Conservation (phyloP, 1,140 invertebrate species). For the Odontomachus brunneus region DNA sequence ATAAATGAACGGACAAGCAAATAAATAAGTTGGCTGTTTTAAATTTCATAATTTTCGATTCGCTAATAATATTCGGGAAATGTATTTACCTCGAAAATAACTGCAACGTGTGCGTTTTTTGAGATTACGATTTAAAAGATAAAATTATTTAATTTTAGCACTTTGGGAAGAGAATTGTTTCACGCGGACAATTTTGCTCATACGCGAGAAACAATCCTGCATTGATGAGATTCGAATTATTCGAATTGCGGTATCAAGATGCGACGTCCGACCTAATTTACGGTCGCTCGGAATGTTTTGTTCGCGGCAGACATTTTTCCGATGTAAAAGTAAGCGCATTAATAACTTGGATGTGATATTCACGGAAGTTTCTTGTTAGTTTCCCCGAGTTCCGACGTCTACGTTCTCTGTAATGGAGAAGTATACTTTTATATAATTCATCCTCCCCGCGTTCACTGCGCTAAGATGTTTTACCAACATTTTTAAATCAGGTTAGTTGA, state of each 20-base stretch:
- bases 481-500: background rate
- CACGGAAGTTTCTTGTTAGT: constrained; percentile 33
- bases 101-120: background rate
- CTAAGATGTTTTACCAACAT: constrained; percentile 38
- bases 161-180: constrained; percentile 27
- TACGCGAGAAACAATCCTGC: background rate
- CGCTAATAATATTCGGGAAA: background rate
- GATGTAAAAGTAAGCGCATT: constrained; percentile 35
- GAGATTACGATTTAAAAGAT: background rate
- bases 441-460: background rate
- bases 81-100: background rate
- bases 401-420: constrained; percentile 45
- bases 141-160: background rate
- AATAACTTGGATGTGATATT: constrained; percentile 55
- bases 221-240: constrained; percentile 35
- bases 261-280: constrained; percentile 29
- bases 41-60: background rate
- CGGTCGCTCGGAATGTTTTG: constrained; percentile 35
- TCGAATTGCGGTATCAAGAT: background rate
- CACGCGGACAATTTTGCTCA: too few species aligned
- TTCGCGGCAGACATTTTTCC: constrained; percentile 11
- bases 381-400: constrained; percentile 11
- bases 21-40: background rate
- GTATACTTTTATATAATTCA: constrained; percentile 56
- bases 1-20: background rate